These are phyloP conservation scores for Callipepla californica DNA, from an alignment of 2,113 vertebrate genomes.

Conservation along the genomic window DNA sequence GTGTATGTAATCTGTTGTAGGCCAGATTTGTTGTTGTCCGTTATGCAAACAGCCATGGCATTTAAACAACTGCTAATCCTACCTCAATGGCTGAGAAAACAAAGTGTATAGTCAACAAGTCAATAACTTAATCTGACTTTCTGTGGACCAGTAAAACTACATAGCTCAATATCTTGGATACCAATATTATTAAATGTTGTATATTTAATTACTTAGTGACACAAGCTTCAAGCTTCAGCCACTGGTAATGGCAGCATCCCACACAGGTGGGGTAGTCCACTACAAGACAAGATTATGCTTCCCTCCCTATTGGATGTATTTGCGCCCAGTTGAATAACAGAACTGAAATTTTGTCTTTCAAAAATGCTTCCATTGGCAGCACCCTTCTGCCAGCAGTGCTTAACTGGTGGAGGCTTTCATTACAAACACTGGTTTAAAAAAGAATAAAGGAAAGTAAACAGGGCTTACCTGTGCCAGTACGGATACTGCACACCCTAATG, in stretches of 20 bases:
- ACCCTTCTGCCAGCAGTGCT: neutral
- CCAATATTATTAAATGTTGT: neutral
- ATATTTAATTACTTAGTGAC: neutral
- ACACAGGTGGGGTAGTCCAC: neutral
- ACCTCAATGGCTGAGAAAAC: neutral
- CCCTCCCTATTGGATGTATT: neutral
- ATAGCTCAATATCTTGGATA: neutral
- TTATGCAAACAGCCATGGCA: neutral
- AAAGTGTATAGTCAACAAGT: neutral
- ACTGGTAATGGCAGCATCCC: neutral
- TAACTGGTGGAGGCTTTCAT: neutral
- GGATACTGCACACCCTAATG: neutral
- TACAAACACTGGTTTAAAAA: neutral
- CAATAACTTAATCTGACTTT: neutral
- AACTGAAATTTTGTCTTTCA: neutral
- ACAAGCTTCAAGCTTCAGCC: neutral
- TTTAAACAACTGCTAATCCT: neutral
- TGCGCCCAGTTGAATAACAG: neutral
- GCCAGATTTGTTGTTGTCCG: neutral
- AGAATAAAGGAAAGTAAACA: neutral
- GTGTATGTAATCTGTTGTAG: neutral
- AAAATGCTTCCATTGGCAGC: neutral
- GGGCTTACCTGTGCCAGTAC: conserved; percentile 21
- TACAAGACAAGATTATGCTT: neutral
- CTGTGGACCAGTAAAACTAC: neutral